Percentiles rank a stretch among this genome's conserved stretches.
phyloP scores from a whole-genome alignment of 2,888 invertebrate species.

The Acrobasis consociella region DNA sequence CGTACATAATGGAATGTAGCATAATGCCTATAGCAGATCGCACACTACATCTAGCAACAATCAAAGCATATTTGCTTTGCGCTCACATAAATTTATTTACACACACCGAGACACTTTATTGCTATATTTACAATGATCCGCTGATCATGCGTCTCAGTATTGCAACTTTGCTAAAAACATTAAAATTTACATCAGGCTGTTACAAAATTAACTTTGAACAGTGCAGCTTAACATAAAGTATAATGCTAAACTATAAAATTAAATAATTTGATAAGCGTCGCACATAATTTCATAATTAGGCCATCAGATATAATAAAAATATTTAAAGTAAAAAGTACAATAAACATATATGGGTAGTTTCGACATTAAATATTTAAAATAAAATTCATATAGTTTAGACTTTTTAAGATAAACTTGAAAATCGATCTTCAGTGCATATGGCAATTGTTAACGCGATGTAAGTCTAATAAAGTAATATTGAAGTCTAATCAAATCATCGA shows the following conservation, averaged over 20 bases:
- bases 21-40: conserved; percentile 2
- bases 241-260: conserved; percentile 4
- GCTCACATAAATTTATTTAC: background rate
- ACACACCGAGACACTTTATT: background rate
- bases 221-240: background rate
- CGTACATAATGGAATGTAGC: conserved; percentile 8
- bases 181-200: background rate
- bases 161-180: background rate
- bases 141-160: background rate
- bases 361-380: too few species aligned
- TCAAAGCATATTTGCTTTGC: background rate
- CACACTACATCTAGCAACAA: conserved; percentile 2
- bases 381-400: too few species aligned
- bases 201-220: background rate
- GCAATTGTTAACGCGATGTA: too few species aligned
- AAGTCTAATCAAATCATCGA: too few species aligned
- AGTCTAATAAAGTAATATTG: too few species aligned
- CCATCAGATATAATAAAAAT: background rate
- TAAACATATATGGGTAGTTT: too few species aligned
- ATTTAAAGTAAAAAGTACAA: too few species aligned
- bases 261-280: background rate
- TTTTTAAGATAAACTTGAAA: too few species aligned
- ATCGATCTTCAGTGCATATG: too few species aligned
- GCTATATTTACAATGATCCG: conserved; percentile 7
- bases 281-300: background rate